A percentile compares a stretch with the other conserved stretches of the same genome.
Conservation (phyloP, 2,888 invertebrate species). For the Tetranychus piercei region DNA sequence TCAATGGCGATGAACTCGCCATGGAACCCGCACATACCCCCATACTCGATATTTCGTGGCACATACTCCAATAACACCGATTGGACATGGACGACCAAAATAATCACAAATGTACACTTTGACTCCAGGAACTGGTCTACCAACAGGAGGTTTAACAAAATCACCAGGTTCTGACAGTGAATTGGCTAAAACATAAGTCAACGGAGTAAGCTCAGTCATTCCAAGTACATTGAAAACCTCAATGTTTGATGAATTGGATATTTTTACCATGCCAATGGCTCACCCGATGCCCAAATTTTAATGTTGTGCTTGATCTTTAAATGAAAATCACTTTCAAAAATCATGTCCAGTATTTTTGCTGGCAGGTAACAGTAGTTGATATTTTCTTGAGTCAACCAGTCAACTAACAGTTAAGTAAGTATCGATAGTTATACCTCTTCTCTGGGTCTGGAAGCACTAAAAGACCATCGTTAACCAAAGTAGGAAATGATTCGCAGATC, state of each 20-base stretch:
- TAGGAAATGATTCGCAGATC: background rate
- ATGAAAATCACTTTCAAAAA: background rate
- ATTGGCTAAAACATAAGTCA: background rate
- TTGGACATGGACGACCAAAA: background rate
- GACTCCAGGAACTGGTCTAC: background rate
- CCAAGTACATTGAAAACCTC: background rate
- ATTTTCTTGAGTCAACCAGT: background rate
- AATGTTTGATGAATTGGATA: background rate
- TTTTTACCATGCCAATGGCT: background rate
- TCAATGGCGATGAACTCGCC: background rate
- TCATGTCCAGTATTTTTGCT: background rate
- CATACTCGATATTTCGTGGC: no score
- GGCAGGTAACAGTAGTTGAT: background rate
- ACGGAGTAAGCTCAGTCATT: background rate
- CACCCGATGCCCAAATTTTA: background rate
- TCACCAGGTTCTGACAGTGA: background rate
- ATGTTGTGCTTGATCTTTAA: background rate
- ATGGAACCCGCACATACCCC: no score
- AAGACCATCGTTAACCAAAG: background rate
- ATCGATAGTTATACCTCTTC: background rate
- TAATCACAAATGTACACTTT: background rate
- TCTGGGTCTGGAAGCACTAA: background rate
- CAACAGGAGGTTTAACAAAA: background rate
- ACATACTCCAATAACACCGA: background rate
- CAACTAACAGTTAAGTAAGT: no score